Percentiles rank a stretch among this genome's conserved stretches.
Conservation (phyloP, 2,113 vertebrate genomes). For the Pseudopodoces humilis region DNA sequence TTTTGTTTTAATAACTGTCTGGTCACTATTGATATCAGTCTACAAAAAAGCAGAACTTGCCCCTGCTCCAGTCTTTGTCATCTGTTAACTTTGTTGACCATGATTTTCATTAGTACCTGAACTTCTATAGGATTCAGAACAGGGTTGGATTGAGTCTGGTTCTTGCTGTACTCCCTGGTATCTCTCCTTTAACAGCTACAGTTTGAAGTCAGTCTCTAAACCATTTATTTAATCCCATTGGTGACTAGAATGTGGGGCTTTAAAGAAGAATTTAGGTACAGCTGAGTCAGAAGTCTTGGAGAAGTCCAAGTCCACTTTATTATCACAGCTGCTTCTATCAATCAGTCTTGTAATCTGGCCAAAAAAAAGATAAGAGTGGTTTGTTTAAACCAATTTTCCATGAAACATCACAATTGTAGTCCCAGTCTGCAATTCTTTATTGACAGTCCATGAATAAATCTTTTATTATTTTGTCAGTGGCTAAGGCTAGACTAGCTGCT, state of each 20-base stretch:
- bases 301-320: neutral
- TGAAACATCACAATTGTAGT: neutral
- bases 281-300: conserved; percentile 21
- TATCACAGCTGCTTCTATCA: conserved; percentile 28
- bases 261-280: neutral
- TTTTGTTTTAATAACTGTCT: neutral
- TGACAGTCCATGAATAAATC: conserved; percentile 1
- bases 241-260: neutral
- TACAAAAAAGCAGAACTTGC: neutral
- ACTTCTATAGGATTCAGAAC: neutral
- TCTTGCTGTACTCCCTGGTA: neutral
- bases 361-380: neutral
- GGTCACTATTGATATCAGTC: neutral
- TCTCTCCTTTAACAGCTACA: neutral
- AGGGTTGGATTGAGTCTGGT: neutral
- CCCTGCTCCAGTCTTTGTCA: neutral
- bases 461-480: neutral
- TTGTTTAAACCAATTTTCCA: conserved; percentile 29
- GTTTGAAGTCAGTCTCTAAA: neutral
- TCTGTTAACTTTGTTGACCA: neutral
- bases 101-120: neutral
- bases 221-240: neutral
- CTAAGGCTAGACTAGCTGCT: neutral
- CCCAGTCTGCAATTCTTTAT: neutral
- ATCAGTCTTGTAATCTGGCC: neutral